These are phyloP conservation scores for Rafetus swinhoei DNA, from an alignment of 2,113 vertebrate species.

Conservation along the genomic window DNA sequence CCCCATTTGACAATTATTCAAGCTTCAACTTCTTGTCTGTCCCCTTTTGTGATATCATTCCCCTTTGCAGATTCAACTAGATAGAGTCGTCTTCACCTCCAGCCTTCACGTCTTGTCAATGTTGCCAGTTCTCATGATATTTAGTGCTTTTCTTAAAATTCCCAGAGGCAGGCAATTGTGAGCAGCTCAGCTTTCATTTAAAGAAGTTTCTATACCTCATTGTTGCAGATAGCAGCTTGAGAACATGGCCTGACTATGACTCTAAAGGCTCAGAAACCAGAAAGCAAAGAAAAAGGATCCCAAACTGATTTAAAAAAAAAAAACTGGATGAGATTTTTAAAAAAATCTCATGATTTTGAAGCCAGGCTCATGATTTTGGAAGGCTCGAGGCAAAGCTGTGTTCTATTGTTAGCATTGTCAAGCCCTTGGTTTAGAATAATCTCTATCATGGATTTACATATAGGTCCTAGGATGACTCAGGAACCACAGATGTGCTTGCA, in stretches of 20 bases:
- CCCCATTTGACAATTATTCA: not conserved
- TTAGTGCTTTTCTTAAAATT: not conserved
- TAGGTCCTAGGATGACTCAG: too few relatives aligned
- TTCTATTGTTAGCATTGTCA: not conserved
- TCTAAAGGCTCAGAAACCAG: not conserved
- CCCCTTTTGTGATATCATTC: not conserved
- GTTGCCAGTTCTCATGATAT: not conserved
- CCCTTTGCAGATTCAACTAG: not conserved
- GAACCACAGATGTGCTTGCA: too few relatives aligned
- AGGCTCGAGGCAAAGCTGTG: not conserved
- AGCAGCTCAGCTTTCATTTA: not conserved
- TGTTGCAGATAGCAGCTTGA: not conserved
- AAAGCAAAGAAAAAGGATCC: not conserved
- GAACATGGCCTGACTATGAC: not conserved
- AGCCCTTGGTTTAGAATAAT: too few relatives aligned
- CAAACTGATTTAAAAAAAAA: not conserved
- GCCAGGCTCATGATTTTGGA: not conserved
- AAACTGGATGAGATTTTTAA: not conserved
- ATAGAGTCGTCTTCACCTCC: not conserved
- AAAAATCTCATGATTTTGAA: not conserved
- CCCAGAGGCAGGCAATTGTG: not conserved
- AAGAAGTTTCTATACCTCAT: not conserved
- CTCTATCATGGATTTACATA: too few relatives aligned
- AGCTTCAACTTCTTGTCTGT: not conserved
- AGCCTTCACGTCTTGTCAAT: not conserved